Evolutionary conservation across 2,113 vertebrate genomes (phyloP).

Genomic region (Centropus unirufus): DNA sequence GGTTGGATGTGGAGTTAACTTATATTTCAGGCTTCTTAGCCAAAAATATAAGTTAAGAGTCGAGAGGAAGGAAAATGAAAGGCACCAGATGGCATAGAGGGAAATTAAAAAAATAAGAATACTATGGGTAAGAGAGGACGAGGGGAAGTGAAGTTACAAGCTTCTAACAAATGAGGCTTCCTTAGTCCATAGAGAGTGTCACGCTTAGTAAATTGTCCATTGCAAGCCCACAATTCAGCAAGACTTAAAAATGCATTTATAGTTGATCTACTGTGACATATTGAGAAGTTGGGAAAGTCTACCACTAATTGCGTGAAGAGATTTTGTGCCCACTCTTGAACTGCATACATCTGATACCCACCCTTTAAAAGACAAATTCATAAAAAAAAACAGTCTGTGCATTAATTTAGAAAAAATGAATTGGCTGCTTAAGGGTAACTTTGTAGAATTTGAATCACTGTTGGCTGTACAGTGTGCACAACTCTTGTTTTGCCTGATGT

Average conservation of each 20-base stretch:
- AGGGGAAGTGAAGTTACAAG: background rate
- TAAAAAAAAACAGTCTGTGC: background rate
- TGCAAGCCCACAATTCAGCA: background rate
- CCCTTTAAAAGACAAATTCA: background rate
- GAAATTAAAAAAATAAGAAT: background rate
- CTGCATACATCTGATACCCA: background rate
- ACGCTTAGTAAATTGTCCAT: background rate
- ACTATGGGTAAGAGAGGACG: background rate
- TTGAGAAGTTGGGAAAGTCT: background rate
- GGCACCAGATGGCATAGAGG: background rate
- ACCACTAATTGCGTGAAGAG: rapidly evolving
- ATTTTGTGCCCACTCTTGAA: background rate
- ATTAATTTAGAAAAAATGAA: background rate
- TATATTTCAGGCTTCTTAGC: background rate
- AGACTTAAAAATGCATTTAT: background rate
- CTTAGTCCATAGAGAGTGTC: background rate
- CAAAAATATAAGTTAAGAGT: background rate
- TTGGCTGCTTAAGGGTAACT: background rate
- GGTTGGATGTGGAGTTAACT: rapidly evolving
- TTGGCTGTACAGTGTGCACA: background rate
- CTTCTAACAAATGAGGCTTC: background rate
- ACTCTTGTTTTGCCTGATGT: background rate
- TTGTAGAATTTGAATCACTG: background rate
- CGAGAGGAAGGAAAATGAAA: background rate
- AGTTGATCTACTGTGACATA: background rate